Base-by-base conservation (phyloP, 1,140 invertebrate species). In the Caenorhabditis inopinata region DNA sequence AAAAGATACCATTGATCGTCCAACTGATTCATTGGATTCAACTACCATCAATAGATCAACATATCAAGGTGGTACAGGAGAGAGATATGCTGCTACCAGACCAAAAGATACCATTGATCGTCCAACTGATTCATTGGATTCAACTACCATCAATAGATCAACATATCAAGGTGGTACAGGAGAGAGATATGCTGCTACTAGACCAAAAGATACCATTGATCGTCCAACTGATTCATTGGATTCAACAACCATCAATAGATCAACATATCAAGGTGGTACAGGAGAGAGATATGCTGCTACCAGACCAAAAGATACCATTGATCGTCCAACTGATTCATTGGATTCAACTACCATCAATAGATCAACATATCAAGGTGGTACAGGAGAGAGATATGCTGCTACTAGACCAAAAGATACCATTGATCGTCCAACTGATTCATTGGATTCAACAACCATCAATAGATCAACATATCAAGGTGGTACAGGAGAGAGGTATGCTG, bases 111-210 rank as follows among this genome's bases (percentile, higher is more conserved):
- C 2, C 6, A 68, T 68, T 68, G 58, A 68, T 68, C 58, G 58
- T 38, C 58, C 58, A 21, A 68, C 58, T 38, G 58, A 68, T 42
- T 38, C 32, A 5, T 32, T 68, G 0, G 58, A 68, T 27, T 68
- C 58, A 4, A 35, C 29, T 9, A 68, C 58, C 3, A 68, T 68
- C 58, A 68, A 68, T n/a, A n/a, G 58, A 21, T 68, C 58, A 1
- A 68, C 58, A 14, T 68, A 68, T 68, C 58, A 68, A 68, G 58
- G 58, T 16, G 58, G 58, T 23, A 68, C 58, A 18, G 58, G 58
- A 21, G 58, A 68, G 7, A 68, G 58, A 42, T 68, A 38, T 42
- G 11, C 11, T 16, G 58, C 58, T 5, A 1, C 58, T n/a, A 38
- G 58, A 38, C 58, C 58, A 18, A 68, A 68, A 21, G 58, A 68